A percentile compares a stretch with the other conserved stretches of the same genome.
These are phyloP conservation scores for Drusus annulatus DNA, from an alignment of 1,140 invertebrate genomes.

Conservation along the genomic window DNA sequence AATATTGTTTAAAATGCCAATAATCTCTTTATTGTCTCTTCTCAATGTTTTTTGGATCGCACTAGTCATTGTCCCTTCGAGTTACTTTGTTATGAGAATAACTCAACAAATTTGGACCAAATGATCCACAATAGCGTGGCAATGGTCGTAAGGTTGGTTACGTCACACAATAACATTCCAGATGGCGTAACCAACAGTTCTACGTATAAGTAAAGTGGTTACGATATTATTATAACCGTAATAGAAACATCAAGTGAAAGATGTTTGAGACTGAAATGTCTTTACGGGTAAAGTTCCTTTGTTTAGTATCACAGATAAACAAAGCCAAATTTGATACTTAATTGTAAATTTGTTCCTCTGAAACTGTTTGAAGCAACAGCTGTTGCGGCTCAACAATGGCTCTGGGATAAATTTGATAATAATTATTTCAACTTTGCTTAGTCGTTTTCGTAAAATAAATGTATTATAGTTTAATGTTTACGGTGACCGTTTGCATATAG, in stretches of 20 bases:
- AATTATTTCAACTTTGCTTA: no score
- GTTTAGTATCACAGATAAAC: constrained; percentile 8
- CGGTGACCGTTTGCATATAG: no score
- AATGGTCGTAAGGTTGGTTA: not conserved
- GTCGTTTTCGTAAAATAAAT: no score
- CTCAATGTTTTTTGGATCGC: no score
- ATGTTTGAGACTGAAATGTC: constrained; percentile 1
- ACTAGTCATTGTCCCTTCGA: no score
- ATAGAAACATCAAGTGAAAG: constrained; percentile 9
- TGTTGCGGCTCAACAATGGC: no score
- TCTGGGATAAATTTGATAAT: no score
- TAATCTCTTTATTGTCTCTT: no score
- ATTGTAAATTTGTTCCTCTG: not conserved
- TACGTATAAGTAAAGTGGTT: not conserved
- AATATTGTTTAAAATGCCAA: no score
- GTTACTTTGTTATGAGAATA: not conserved
- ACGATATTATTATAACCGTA: constrained; percentile 18
- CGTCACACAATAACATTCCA: constrained; percentile 16
- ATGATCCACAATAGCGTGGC: not conserved
- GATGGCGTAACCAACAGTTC: not conserved
- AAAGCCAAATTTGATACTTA: not conserved
- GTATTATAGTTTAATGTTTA: no score
- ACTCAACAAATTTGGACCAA: not conserved
- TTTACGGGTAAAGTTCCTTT: not conserved
- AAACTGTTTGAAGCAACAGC: no score